Evolutionary conservation across 2,113 vertebrate species (phyloP).

Genomic region (Casuarius casuarius): DNA sequence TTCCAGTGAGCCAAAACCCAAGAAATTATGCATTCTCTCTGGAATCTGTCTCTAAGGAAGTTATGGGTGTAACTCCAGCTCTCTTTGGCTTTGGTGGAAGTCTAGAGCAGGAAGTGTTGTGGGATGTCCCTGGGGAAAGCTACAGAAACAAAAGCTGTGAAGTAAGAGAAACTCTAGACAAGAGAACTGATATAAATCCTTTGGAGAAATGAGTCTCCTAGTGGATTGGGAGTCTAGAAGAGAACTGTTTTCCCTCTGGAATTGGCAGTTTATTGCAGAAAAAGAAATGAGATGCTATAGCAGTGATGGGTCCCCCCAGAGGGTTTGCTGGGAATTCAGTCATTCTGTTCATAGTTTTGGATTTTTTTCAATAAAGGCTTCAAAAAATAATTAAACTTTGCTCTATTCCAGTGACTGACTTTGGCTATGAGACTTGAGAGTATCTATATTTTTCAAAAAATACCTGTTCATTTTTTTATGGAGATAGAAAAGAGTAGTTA

Average conservation of each 20-base stretch:
- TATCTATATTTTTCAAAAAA: not conserved
- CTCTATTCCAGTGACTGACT: not conserved
- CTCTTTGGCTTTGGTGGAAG: constrained; percentile 13
- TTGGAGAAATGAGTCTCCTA: not conserved
- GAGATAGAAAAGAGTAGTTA: not conserved
- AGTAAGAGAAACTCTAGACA: not conserved
- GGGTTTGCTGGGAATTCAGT: not conserved
- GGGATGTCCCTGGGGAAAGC: constrained; percentile 3
- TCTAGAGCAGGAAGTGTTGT: constrained; percentile 5
- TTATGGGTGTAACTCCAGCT: constrained; percentile 1
- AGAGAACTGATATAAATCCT: not conserved
- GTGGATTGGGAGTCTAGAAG: not conserved
- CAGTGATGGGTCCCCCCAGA: not conserved
- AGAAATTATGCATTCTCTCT: constrained; percentile 26
- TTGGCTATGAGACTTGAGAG: not conserved
- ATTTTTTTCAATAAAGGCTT: not conserved
- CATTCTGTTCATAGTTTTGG: not conserved
- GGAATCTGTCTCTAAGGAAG: constrained; percentile 58
- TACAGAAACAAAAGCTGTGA: constrained; percentile 17
- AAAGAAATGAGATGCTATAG: not conserved
- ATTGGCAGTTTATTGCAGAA: not conserved
- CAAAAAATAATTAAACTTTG: not conserved
- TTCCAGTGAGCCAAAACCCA: not conserved
- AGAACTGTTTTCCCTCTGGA: not conserved
- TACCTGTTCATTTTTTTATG: not conserved